Percentiles rank a stretch among this genome's conserved stretches.
These are phyloP conservation scores for Galaxea fascicularis DNA, from an alignment of 92 coral and sea anemone species.

Conservation along the genomic window DNA sequence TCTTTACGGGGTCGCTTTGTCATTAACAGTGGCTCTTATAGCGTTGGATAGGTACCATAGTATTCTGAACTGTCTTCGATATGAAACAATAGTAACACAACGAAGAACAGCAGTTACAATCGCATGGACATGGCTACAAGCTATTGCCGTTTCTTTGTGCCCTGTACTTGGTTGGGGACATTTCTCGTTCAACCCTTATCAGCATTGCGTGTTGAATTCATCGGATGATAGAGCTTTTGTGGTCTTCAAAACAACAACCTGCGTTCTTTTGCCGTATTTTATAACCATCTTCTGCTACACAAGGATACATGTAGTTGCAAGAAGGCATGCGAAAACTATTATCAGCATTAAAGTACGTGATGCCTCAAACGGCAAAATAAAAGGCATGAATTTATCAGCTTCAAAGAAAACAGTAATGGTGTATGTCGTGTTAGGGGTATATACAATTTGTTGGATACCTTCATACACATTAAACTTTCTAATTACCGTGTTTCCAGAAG, in stretches of 20 bases:
- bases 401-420: slow-evolving; percentile 88
- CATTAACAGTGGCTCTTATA: slow-evolving; percentile 88
- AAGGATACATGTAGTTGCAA: slow-evolving; percentile 92
- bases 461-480: slow-evolving; percentile 67
- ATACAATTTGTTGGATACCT: slow-evolving; percentile 94
- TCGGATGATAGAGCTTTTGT: slow-evolving; percentile 79
- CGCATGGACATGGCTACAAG: slow-evolving; percentile 82
- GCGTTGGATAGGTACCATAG: slow-evolving; percentile 94
- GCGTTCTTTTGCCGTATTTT: slow-evolving; percentile 74
- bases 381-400: slow-evolving; percentile 53
- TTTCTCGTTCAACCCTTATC: slow-evolving; percentile 66
- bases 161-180: slow-evolving; percentile 91
- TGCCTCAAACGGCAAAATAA: slow-evolving; percentile 75
- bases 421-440: slow-evolving; percentile 86
- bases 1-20: slow-evolving; percentile 79
- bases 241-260: slow-evolving; percentile 64
- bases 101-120: slow-evolving; percentile 79
- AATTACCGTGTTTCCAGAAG: slow-evolving; percentile 61
- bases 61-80: slow-evolving; percentile 92
- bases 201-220: slow-evolving; percentile 78
- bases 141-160: slow-evolving; percentile 71
- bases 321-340: slow-evolving; percentile 92
- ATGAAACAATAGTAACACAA: slow-evolving; percentile 88
- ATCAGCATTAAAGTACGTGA: slow-evolving; percentile 92
- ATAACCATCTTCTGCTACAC: slow-evolving; percentile 89